These are phyloP conservation scores for Homalodisca vitripennis DNA, from an alignment of 1,140 invertebrate species.

Conservation along the genomic window DNA sequence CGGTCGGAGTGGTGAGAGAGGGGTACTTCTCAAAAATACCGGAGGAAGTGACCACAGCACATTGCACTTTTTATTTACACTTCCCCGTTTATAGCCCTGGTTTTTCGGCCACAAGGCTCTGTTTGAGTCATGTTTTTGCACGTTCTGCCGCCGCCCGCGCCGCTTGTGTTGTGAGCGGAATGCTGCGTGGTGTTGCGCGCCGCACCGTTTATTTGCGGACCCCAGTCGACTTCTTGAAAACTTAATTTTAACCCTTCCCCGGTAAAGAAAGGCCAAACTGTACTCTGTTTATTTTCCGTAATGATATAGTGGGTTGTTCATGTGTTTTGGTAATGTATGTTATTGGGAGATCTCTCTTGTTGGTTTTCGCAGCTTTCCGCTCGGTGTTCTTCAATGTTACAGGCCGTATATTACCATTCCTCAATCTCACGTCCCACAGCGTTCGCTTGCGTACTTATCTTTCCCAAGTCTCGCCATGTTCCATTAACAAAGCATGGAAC, in stretches of 20 bases:
- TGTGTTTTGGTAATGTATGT: slow-evolving; percentile 18
- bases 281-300: slow-evolving; percentile 15
- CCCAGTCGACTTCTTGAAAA: not conserved
- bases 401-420: too few species aligned
- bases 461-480: too few species aligned
- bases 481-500: too few species aligned
- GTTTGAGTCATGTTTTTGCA: slow-evolving; percentile 12
- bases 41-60: slow-evolving; percentile 24
- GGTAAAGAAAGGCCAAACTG: not conserved
- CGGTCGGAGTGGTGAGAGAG: too few species aligned
- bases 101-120: not conserved
- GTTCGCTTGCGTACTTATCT: too few species aligned
- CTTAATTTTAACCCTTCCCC: slow-evolving; percentile 4
- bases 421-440: too few species aligned
- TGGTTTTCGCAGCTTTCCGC: slow-evolving; percentile 12
- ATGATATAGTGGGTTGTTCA: not conserved
- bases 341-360: not conserved
- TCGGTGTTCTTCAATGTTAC: too few species aligned
- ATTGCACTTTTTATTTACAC: slow-evolving; percentile 22
- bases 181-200: not conserved
- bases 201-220: slow-evolving; percentile 10
- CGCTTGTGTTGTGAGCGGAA: not conserved
- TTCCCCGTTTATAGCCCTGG: not conserved
- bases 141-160: not conserved
- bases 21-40: too few species aligned